Evolutionary conservation across 2,113 vertebrate genomes (phyloP).

Genomic region (Laterallus jamaicensis): DNA sequence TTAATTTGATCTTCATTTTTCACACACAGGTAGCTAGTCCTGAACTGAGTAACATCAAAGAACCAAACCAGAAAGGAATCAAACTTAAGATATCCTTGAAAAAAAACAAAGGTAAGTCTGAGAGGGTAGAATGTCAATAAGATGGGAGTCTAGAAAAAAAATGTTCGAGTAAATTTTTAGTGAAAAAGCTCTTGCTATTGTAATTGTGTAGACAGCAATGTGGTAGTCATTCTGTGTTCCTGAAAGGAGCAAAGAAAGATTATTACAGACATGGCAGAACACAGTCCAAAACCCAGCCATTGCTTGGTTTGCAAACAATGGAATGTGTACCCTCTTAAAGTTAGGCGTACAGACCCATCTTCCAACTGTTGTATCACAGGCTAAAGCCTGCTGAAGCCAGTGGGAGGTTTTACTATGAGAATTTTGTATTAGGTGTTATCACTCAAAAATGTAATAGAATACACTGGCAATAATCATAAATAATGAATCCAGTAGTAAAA

Average conservation of each 20-base stretch:
- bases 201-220: neutral
- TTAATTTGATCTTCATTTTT: neutral
- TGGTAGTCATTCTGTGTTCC: neutral
- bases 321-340: neutral
- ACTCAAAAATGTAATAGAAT: neutral
- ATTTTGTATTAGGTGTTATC: neutral
- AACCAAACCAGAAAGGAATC: neutral
- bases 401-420: neutral
- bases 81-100: neutral
- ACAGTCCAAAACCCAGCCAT: neutral
- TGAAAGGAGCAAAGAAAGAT: neutral
- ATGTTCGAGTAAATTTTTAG: neutral
- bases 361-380: neutral
- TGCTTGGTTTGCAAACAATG: neutral
- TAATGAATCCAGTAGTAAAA: neutral
- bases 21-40: neutral
- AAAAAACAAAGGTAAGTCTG: neutral
- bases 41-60: neutral
- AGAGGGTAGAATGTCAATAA: neutral
- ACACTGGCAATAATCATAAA: neutral
- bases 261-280: neutral
- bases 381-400: neutral
- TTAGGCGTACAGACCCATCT: neutral
- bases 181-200: neutral
- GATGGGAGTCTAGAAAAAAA: neutral